These are phyloP conservation scores for Sylvicola fuscatus DNA, from an alignment of 2,888 invertebrate species.

Conservation along the genomic window DNA sequence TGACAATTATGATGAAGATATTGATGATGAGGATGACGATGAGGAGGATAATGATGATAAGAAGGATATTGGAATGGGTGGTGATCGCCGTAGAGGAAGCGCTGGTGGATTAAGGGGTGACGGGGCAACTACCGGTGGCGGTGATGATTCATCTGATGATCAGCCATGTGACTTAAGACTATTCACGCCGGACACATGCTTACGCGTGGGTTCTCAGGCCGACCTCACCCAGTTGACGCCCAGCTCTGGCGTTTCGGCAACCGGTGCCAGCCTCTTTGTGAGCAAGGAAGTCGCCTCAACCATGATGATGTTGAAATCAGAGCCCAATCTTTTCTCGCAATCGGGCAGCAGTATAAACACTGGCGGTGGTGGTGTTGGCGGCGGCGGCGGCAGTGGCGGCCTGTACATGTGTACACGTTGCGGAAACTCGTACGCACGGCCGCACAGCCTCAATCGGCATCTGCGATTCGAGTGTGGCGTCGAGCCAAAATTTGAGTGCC, in stretches of 20 bases:
- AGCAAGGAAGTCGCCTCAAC: background rate
- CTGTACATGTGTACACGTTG: constrained; percentile 30
- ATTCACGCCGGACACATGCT: constrained; percentile 12
- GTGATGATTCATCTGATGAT: constrained; percentile 11
- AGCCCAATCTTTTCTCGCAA: background rate
- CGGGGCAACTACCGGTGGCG: background rate
- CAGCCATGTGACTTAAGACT: constrained; percentile 23
- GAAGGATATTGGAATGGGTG: constrained; percentile 9
- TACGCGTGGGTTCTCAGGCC: constrained; percentile 8
- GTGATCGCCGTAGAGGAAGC: constrained; percentile 10
- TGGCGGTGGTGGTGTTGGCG: background rate
- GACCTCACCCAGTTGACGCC: too few species aligned
- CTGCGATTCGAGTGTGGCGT: constrained; percentile 37
- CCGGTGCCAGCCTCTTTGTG: background rate
- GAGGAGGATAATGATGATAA: constrained; percentile 11
- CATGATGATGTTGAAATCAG: constrained; percentile 1
- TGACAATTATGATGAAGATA: constrained; percentile 8
- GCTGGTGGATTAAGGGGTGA: background rate
- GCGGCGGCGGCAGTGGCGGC: constrained; percentile 13
- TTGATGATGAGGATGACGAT: constrained; percentile 4
- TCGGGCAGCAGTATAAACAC: constrained; percentile 3
- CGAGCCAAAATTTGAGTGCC: constrained; percentile 38
- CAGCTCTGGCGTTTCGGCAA: background rate
- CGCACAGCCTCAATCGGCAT: constrained; percentile 33
- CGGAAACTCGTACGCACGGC: constrained; percentile 34